Base-by-base conservation (phyloP, 1,140 invertebrate species). In the Zaprionus lachaisei region DNA sequence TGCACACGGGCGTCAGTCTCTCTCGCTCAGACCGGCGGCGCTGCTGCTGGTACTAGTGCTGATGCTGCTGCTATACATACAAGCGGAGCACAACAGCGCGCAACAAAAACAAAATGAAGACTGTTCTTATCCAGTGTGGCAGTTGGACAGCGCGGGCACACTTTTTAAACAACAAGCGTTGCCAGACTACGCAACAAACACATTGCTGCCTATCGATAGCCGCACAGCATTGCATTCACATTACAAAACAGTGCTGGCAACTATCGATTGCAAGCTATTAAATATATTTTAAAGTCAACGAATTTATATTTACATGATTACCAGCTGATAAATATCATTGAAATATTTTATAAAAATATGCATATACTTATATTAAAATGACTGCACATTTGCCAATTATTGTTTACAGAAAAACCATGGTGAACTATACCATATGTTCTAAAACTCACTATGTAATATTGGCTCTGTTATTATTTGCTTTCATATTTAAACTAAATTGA, bases 21-120 rank as follows among this genome's bases (percentile, higher is more conserved):
- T 72, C 57, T 77, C 70, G 57, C 56, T 72, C 74, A 75, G 63
- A 77, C 70, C 70, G 70, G 75, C 70, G 70, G 47, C 38, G 34
- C 55, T 65, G 34, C 38, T 65, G 62, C 22, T 57, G 37, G 15
- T 65, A 28, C 38, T 72, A 22, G 6, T 63, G 55, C 38, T 68
- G 28, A 28, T 68, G 26, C 26, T 60, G 54, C 54, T 56, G 15
- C 54, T 56, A 69, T 70, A 69, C 66, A 47, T 41, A 55, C 34
- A 55, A 38, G 15, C 72, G 31, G 58, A 64, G 54, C 58, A 70
- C 67, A 63, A 70, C 67, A 67, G 60, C 67, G 54, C 72, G 58
- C 72, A 70, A 75, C 72, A 58, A 57, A 75, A 70, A 75, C 60
- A 63, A 75, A 75, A 75, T 75, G 72, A 75, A 63, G 67, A 75